Conservation (phyloP, 2,797 vertebrate species). For the Enteromius radiatus region DNA sequence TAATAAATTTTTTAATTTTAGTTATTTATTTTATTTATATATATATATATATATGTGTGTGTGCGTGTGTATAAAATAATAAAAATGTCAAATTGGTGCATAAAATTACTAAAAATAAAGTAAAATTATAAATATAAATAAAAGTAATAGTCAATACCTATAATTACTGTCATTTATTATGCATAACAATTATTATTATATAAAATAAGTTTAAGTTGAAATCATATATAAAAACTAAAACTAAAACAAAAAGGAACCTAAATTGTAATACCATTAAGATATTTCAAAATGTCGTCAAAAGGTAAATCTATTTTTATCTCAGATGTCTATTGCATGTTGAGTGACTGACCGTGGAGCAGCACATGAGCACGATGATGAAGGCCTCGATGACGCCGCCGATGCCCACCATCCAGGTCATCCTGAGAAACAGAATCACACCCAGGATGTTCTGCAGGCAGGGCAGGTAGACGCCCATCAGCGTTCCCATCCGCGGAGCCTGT, state of each 20-base stretch:
- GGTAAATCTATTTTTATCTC: background rate
- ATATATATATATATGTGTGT: background rate
- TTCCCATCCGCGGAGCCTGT: slow-evolving; percentile 94
- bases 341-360: slow-evolving; percentile 93
- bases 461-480: slow-evolving; percentile 97
- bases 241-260: background rate
- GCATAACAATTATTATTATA: background rate
- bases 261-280: too few relatives aligned
- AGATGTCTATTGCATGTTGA: background rate
- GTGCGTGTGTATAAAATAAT: too few relatives aligned
- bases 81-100: background rate
- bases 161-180: too few relatives aligned
- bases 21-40: too few relatives aligned
- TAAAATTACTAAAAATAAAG: background rate
- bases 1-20: too few relatives aligned
- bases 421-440: slow-evolving; percentile 96
- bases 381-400: slow-evolving; percentile 92
- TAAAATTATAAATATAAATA: background rate
- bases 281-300: background rate
- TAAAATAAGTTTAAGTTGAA: background rate
- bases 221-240: background rate
- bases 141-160: background rate
- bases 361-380: slow-evolving; percentile 96
- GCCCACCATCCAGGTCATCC: slow-evolving; percentile 98
- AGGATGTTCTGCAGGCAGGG: slow-evolving; percentile 99